Base-by-base conservation (phyloP, 2,888 invertebrate species). In the Troides aeacus region DNA sequence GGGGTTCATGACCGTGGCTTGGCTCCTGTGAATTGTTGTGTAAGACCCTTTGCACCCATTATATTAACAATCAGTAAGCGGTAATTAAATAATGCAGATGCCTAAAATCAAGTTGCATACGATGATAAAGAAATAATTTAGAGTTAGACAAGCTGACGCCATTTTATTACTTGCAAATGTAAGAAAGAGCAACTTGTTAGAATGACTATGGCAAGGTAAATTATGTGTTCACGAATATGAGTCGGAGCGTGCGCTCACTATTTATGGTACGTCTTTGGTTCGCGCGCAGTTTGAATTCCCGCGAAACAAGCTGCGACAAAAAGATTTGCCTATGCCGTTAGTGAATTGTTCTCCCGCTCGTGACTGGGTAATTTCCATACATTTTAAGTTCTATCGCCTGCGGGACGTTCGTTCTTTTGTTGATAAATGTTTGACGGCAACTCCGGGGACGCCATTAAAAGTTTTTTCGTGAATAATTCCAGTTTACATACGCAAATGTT, bases 321-420 rank as follows among this genome's bases (percentile, higher is more conserved):
- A 92, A 91, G 90, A 91, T 91, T 90, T 88, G 91, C 87, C 89
- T 89, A 90, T 89, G 90, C 88, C 89, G 90, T 90, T 90, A 92
- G 91, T 91, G 92, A 90, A 92, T 92, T 92, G 91, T 92, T 92
- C 91, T 90, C 88, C 84, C 89, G 92, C 88, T 86, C 85, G 90
- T 91, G 92, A 90, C 91, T 92, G 88, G 91, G 92, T 92, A 92
- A 92, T 92, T 92, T 92, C 91, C 92, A 92, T 92, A 92, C 91
- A 92, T 92, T 92, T 92, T 88, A 91, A 92, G 92, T 92, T 92
- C 90, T 87, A 90, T 92, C 92, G 92, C 92, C 92, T 91, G 90
- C 90, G 92, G 92, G 91, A 92, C 90, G 91, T 91, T 92, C 91
- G 89, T 92, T 92, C 92, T 92, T 92, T 92, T 92, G 92, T 92